phyloP scores from a whole-genome alignment of 2,888 invertebrate species.

The Oligia fasciuncula region DNA sequence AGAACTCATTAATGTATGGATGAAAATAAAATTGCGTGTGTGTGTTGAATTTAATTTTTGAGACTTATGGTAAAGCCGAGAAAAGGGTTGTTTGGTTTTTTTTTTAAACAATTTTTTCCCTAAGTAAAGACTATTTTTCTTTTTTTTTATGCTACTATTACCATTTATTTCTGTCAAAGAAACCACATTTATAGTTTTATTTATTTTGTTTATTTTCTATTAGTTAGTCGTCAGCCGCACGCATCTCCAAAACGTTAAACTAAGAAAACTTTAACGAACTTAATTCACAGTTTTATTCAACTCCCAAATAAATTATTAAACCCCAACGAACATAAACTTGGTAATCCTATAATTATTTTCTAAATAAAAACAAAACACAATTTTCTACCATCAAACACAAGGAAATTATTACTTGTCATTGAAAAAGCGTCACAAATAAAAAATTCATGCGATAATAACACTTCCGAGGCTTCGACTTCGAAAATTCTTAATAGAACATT shows the following conservation, averaged over 20 bases:
- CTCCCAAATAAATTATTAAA: slow-evolving; percentile 3
- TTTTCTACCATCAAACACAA: slow-evolving; percentile 27
- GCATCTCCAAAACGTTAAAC: slow-evolving; percentile 10
- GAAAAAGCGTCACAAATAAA: slow-evolving; percentile 42
- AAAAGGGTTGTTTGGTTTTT: neutral
- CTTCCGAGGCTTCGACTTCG: neutral
- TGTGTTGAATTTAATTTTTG: slow-evolving; percentile 21
- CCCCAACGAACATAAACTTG: neutral
- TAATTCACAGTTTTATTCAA: slow-evolving; percentile 15
- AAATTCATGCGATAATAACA: slow-evolving; percentile 65
- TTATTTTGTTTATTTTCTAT: slow-evolving; percentile 2
- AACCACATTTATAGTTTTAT: neutral
- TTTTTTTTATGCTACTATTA: neutral
- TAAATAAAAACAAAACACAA: slow-evolving; percentile 4
- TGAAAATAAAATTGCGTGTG: slow-evolving; percentile 7
- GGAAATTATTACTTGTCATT: slow-evolving; percentile 17
- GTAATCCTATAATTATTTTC: slow-evolving; percentile 15
- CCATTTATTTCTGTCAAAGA: neutral
- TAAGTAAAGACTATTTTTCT: neutral
- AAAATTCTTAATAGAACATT: slow-evolving; percentile 50
- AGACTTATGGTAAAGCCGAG: neutral
- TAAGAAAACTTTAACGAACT: slow-evolving; percentile 22
- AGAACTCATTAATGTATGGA: slow-evolving; percentile 43
- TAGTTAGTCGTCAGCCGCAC: slow-evolving; percentile 1
- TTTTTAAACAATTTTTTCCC: neutral